Conservation (phyloP, 2,888 invertebrate species). For the Clistopyga incitator region DNA sequence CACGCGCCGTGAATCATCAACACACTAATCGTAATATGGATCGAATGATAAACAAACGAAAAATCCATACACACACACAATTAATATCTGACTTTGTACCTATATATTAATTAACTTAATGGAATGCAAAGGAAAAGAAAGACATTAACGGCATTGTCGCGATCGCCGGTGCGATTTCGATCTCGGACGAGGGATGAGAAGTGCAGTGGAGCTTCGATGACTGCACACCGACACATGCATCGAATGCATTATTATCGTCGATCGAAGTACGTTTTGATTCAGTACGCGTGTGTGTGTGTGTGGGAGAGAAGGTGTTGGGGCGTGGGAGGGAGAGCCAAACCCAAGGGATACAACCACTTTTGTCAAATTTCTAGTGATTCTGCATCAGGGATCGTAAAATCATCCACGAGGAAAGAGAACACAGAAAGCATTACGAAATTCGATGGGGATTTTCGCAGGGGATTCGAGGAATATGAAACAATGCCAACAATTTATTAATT, state of each 20-base stretch:
- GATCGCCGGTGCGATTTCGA: conserved; percentile 38
- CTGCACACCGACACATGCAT: conserved; percentile 43
- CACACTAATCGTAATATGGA: conserved; percentile 63
- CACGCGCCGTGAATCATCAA: conserved; percentile 71
- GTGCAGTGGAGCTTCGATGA: conserved; percentile 28
- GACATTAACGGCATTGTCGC: conserved; percentile 56
- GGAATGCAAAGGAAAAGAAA: conserved; percentile 68
- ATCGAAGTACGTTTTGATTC: conserved; percentile 38
- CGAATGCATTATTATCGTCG: conserved; percentile 35
- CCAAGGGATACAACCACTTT: conserved; percentile 74
- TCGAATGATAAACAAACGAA: conserved; percentile 42
- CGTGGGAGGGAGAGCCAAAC: conserved; percentile 60
- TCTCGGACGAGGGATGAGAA: conserved; percentile 4
- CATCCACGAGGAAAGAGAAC: conserved; percentile 64
- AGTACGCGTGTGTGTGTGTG: conserved; percentile 16
- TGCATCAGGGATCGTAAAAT: conserved; percentile 34
- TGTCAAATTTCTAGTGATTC: conserved; percentile 72
- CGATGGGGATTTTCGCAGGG: conserved; percentile 28
- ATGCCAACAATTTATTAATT: conserved; percentile 73
- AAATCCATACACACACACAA: conserved; percentile 72
- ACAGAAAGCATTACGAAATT: conserved; percentile 35
- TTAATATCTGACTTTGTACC: conserved; percentile 83
- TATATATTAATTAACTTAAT: conserved; percentile 81
- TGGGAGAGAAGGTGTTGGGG: neutral
- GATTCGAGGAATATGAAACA: conserved; percentile 51